Percentiles rank a stretch among this genome's conserved stretches.
Evolutionary conservation across 2,797 vertebrate genomes (phyloP).

Genomic region (Sitta carolinensis): DNA sequence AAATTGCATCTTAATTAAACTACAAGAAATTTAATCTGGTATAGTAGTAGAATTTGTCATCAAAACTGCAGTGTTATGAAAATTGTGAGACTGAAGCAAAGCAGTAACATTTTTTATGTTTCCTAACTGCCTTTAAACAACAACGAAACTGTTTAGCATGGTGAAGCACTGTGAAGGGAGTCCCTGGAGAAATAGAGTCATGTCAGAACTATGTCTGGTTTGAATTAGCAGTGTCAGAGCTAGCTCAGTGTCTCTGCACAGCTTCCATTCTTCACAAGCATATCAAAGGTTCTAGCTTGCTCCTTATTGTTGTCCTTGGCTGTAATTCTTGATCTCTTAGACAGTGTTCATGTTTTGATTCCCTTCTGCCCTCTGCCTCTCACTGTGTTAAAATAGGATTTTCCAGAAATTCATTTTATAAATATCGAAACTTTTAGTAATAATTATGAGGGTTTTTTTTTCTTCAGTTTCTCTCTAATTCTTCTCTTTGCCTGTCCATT

Average conservation of each 20-base stretch:
- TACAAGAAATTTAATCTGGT: not conserved
- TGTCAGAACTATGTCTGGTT: conserved; percentile 17
- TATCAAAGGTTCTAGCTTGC: not conserved
- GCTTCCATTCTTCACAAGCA: not conserved
- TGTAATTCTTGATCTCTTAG: not conserved
- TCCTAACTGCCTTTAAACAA: conserved; percentile 17
- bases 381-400: not conserved
- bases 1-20: not conserved
- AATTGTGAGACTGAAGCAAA: not conserved
- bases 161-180: not conserved
- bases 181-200: conserved; percentile 10
- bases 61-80: not conserved
- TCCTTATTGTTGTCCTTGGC: not conserved
- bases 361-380: not conserved
- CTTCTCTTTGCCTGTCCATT: not conserved
- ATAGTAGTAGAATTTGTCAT: not conserved
- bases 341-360: not conserved
- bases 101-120: not conserved
- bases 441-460: not conserved
- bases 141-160: not conserved
- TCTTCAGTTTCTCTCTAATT: not conserved
- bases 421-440: not conserved
- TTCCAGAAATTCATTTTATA: not conserved
- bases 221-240: not conserved
- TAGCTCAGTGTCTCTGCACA: not conserved